Evolutionary conservation across 2,113 vertebrate species (phyloP), one percentile per base, ranked within the genome.

Genomic region (Phyllostomus hastatus): DNA sequence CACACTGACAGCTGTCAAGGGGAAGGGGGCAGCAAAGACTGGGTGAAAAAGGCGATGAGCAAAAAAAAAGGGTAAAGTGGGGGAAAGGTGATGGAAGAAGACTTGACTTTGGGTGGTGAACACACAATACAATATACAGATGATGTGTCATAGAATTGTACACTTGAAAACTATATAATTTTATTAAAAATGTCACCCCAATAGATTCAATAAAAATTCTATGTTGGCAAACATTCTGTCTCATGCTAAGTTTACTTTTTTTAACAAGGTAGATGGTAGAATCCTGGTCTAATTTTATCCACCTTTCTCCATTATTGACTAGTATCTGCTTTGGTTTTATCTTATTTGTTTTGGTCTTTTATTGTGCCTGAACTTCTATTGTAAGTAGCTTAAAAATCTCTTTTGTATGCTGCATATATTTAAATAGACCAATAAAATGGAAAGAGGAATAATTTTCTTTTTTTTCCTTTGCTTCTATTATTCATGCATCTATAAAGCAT

Each of bases 401-500:
- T 91, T 78, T 61, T 90, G 2, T 48, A 61, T 64, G 12, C 15
- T 70, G 26, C 7, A 66, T 33, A 73, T 20, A 73, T 20, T 52
- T 43, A 35, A 64, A 70, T 59, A 76, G 57, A 20, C 16, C 9
- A 92, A 76, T 33, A 92, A 86, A 70, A 69, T 52, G 17, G 52
- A 59, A 94, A 46, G 83, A 76, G 33, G 90, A 92, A 84, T 70
- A 31, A 12, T 84, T 76, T 94, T 52, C 22, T 69, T 84, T 91
- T 94, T 94, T 72, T 82, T 31, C 9, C 9, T 64, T 72, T 70
- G 89, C 10, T 78, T 85, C n/a, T 85, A 10, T n/a, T 86, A 87
- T 83, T 88, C 57, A 94, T 52, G 7, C 22, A 94, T 57, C 22
- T n/a, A 69, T 66, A 52, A 92, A 82, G 90, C 10, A 90, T 67